Base-by-base conservation (phyloP, 2,113 vertebrate species). In the Tor tambroides region DNA sequence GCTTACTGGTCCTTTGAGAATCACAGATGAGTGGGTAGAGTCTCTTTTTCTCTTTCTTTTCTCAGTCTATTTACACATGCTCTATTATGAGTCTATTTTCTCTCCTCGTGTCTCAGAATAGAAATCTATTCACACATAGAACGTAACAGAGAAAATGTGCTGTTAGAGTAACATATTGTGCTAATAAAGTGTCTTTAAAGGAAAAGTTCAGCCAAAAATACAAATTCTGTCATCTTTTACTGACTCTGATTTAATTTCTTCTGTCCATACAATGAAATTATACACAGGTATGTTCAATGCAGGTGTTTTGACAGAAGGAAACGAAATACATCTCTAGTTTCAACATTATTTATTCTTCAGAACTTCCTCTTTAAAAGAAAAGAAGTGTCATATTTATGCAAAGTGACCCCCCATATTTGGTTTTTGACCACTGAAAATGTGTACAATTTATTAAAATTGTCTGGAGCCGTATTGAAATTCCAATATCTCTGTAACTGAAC, bases 1-100 rank as follows among this genome's bases (percentile, higher is more conserved):
- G 92, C 87, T 89, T 85, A 91, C 91, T 90, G 90, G 88, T 90
- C 92, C 65, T 87, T 86, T 84, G 89, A 91, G 91, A 94, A 92
- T 92, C 91, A 93, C 91, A 92, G 91, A 90, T 90, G 89, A 87
- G 76, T 88, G 85, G n/a, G 17, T 75, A 56, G 59, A 46, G 35
- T 76, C n/a, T 49, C 19, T 35, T 30, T 35, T 32, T 14, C 49
- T 78, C 49, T 12, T 8, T 56, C 17, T 8, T 61, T 61, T 80
- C 21, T 61, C 78, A 61, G 78, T 17, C 78, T 41, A 5, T 80
- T 80, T 41, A 80, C 78, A 80, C 77, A 63, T 63, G 21, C n/a
- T 41, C 32, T 80, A 41, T 80, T 80, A 80, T 80, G 35, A 63
- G 11, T 9, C 51, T 59, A 30, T 79, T 79, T 79, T 79, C 56